Evolutionary conservation across 2,888 invertebrate species (phyloP).

Genomic region (Onthophagus sagittarius): DNA sequence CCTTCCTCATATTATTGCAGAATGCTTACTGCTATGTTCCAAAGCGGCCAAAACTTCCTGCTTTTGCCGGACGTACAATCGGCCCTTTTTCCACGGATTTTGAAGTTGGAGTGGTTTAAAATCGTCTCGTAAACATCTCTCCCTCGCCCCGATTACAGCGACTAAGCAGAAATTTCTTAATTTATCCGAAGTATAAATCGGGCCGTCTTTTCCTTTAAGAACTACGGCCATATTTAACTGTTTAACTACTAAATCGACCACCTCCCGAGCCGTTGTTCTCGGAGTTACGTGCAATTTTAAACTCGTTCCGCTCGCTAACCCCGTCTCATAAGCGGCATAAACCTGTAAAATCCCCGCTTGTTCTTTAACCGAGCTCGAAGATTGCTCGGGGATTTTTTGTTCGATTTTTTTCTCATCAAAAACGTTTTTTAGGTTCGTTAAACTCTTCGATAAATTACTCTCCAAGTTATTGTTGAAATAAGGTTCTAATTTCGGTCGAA

Average conservation of each 20-base stretch:
- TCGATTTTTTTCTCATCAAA: constrained; percentile 34
- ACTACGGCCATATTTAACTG: constrained; percentile 92
- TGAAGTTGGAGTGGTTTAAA: constrained; percentile 90
- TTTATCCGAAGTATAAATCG: constrained; percentile 79
- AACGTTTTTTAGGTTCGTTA: constrained; percentile 43
- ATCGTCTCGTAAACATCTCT: constrained; percentile 90
- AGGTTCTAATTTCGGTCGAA: constrained; percentile 36
- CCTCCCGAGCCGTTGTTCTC: constrained; percentile 89
- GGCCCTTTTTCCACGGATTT: constrained; percentile 93
- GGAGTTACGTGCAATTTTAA: constrained; percentile 91
- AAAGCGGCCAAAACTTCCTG: constrained; percentile 85
- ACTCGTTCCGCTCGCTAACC: constrained; percentile 87
- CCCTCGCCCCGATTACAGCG: constrained; percentile 91
- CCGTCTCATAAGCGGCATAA: constrained; percentile 94
- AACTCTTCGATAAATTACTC: constrained; percentile 44
- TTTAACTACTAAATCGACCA: constrained; percentile 91
- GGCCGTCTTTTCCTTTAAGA: constrained; percentile 79
- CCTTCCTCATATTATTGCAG: constrained; percentile 55
- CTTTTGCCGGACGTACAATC: constrained; percentile 87
- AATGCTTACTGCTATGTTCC: constrained; percentile 82
- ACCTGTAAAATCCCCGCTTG: constrained; percentile 61
- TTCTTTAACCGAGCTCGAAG: constrained; percentile 36
- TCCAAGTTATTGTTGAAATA: constrained; percentile 40
- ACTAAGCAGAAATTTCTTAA: constrained; percentile 89
- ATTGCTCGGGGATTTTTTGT: constrained; percentile 37